Evolutionary conservation across 2,888 invertebrate species (phyloP).

Genomic region (Himalopsyche kuldschensis): DNA sequence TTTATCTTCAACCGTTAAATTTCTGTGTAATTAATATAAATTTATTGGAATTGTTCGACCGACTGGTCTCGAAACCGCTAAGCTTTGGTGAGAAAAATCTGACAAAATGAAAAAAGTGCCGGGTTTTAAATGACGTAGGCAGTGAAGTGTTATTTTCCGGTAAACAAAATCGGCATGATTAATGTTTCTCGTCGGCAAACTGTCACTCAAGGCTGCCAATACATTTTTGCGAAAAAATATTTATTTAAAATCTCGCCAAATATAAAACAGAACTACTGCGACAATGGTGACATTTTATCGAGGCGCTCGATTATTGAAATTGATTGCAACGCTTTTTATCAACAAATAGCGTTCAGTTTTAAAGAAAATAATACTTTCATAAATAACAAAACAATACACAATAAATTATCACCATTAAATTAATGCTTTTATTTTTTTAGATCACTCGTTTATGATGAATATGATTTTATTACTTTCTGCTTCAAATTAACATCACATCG

Average conservation of each 20-base stretch:
- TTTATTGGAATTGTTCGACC: not conserved
- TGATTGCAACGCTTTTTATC: not conserved
- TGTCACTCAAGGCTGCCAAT: not conserved
- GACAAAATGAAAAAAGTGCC: not conserved
- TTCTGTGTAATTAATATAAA: too few relatives aligned
- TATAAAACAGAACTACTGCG: not conserved
- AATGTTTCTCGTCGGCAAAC: not conserved
- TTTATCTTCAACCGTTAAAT: too few relatives aligned
- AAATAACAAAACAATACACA: too few relatives aligned
- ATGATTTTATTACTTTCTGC: too few relatives aligned
- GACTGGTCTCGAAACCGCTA: not conserved
- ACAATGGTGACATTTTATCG: not conserved
- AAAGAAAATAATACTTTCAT: too few relatives aligned
- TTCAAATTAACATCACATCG: too few relatives aligned
- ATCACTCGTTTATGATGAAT: too few relatives aligned
- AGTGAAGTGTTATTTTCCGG: not conserved
- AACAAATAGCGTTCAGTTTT: too few relatives aligned
- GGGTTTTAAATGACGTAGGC: not conserved
- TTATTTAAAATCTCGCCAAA: not conserved
- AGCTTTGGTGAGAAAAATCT: not conserved
- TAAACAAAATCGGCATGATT: not conserved
- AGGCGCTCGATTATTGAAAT: not conserved
- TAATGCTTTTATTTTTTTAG: too few relatives aligned
- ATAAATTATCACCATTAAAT: too few relatives aligned
- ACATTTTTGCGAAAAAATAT: not conserved